Percentiles rank a stretch among this genome's conserved stretches.
phyloP scores from a whole-genome alignment of 1,140 invertebrate species.

The Caenorhabditis remanei region DNA sequence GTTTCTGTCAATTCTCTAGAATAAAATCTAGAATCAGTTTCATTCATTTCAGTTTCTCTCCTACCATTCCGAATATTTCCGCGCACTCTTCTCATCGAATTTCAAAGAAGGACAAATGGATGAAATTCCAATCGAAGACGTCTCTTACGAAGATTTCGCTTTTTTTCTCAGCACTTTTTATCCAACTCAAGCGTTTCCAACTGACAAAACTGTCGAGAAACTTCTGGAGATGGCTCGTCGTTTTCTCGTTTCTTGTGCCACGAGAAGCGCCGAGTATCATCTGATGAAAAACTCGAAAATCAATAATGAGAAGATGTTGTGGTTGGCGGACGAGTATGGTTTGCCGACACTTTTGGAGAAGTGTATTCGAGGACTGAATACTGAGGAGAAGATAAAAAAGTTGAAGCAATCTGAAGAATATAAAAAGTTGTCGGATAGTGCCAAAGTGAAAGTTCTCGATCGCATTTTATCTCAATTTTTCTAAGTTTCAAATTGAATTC shows the following conservation, averaged over 20 bases:
- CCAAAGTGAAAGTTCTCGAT: background rate
- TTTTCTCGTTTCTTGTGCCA: background rate
- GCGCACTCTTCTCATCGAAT: background rate
- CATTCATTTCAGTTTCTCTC: background rate
- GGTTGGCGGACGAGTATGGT: background rate
- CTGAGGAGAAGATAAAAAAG: background rate
- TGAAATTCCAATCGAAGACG: background rate
- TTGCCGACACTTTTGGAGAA: background rate
- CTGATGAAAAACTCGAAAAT: background rate
- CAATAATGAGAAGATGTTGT: background rate
- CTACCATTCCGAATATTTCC: background rate
- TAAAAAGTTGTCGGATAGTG: background rate
- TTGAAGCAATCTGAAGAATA: background rate
- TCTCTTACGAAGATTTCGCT: background rate
- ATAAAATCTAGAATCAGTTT: background rate
- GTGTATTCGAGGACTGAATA: background rate
- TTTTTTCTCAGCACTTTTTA: background rate
- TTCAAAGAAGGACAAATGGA: slow-evolving; percentile 3
- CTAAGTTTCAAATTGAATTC: no score
- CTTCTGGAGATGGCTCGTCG: background rate
- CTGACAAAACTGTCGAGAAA: slow-evolving; percentile 8
- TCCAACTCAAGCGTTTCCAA: background rate
- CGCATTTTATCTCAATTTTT: background rate
- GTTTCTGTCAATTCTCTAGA: background rate
- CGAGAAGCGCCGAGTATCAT: background rate